Conservation (phyloP, 2,113 vertebrate genomes). For the Scopus umbretta region DNA sequence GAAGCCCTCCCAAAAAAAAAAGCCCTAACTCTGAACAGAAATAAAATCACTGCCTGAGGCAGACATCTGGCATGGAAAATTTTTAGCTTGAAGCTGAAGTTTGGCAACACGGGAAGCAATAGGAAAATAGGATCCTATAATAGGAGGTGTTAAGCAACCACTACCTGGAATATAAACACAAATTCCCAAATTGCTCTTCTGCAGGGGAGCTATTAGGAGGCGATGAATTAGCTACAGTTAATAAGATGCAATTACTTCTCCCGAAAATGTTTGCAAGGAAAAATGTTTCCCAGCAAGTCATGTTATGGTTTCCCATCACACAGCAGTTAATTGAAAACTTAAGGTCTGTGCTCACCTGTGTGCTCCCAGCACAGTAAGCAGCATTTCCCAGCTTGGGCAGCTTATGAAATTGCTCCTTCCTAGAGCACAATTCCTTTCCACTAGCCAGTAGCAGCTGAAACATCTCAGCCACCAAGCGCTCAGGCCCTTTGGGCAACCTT, state of each 20-base stretch:
- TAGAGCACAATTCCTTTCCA: background rate
- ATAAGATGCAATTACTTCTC: constrained; percentile 13
- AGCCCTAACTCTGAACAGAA: background rate
- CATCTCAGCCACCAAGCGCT: background rate
- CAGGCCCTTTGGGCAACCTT: background rate
- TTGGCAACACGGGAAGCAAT: background rate
- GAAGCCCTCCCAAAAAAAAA: background rate
- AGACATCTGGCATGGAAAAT: constrained; percentile 42
- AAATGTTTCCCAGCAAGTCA: background rate
- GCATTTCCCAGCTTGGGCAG: background rate
- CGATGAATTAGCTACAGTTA: background rate
- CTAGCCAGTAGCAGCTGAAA: background rate
- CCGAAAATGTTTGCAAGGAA: background rate
- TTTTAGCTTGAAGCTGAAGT: constrained; percentile 12
- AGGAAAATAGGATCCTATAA: background rate
- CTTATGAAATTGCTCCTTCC: background rate
- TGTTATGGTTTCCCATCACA: background rate
- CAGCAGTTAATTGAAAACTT: background rate
- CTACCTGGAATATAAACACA: constrained; percentile 13
- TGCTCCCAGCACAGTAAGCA: background rate
- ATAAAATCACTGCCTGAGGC: constrained; percentile 1
- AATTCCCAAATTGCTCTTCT: background rate
- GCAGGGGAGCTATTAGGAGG: background rate
- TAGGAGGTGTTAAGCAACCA: background rate
- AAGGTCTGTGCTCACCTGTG: background rate